Evolutionary conservation across 2,797 vertebrate species (phyloP).

Genomic region (Acipenser oxyrinchus): DNA sequence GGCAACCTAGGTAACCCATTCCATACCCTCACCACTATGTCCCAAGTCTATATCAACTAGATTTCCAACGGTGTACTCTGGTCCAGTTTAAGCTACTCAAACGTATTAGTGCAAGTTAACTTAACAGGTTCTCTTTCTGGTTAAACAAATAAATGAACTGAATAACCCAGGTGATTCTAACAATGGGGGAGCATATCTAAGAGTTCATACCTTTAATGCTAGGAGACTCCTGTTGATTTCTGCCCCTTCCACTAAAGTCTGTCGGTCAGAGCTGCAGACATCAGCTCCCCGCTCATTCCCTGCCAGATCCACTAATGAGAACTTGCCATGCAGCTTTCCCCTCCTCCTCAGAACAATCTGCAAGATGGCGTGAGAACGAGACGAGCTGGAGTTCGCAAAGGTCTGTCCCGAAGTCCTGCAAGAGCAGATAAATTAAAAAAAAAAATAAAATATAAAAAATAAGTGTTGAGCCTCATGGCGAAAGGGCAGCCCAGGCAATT

Average conservation of each 20-base stretch:
- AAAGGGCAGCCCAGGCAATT: too few species aligned
- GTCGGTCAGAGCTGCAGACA: constrained; percentile 79
- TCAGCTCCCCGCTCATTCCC: constrained; percentile 91
- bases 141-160: background rate
- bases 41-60: too few species aligned
- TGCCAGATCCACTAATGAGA: constrained; percentile 89
- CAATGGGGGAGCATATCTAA: background rate
- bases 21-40: too few species aligned
- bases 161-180: background rate
- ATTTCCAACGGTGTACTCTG: too few species aligned
- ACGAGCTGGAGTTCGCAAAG: constrained; percentile 87
- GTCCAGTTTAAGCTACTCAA: too few species aligned
- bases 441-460: too few species aligned
- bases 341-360: constrained; percentile 78
- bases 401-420: constrained; percentile 91
- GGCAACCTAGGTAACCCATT: too few species aligned
- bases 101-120: background rate
- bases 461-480: too few species aligned
- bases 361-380: constrained; percentile 88
- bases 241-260: constrained; percentile 81
- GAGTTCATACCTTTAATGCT: constrained; percentile 78
- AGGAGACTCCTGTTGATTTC: constrained; percentile 96
- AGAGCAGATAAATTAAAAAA: too few species aligned
- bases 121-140: background rate
- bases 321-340: constrained; percentile 77